Evolutionary conservation across 1,140 invertebrate genomes (phyloP).

Genomic region (Psix sp.): DNA sequence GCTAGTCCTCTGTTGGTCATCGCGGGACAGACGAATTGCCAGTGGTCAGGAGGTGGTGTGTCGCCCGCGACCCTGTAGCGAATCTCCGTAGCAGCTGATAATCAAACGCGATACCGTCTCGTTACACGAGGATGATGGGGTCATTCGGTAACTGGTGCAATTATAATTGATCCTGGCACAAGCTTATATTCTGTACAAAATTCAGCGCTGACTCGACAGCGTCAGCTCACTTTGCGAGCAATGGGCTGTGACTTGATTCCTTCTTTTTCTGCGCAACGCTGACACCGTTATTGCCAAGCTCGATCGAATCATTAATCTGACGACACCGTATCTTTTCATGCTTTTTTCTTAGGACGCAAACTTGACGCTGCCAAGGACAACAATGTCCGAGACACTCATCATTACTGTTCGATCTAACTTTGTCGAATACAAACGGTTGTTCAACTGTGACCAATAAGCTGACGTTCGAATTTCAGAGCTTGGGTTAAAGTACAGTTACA

Average conservation of each 20-base stretch:
- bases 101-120: slow-evolving; percentile 23
- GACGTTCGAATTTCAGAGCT: slow-evolving; percentile 17
- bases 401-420: too few relatives aligned
- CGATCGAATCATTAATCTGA: slow-evolving; percentile 18
- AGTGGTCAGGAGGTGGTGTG: slow-evolving; percentile 34
- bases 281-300: slow-evolving; percentile 52
- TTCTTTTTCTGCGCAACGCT: slow-evolving; percentile 58
- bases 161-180: slow-evolving; percentile 41
- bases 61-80: slow-evolving; percentile 16
- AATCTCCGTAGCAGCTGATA: slow-evolving; percentile 48
- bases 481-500: slow-evolving; percentile 41
- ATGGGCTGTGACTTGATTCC: slow-evolving; percentile 67
- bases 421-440: too few relatives aligned
- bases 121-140: slow-evolving; percentile 19
- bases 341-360: too few relatives aligned
- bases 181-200: slow-evolving; percentile 39
- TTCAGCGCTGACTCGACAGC: slow-evolving; percentile 44
- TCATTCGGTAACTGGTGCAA: slow-evolving; percentile 51
- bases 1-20: slow-evolving; percentile 54
- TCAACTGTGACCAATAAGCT: too few relatives aligned
- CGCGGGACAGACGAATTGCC: slow-evolving; percentile 48
- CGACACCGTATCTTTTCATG: not conserved
- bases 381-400: too few relatives aligned
- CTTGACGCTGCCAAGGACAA: too few relatives aligned
- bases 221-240: slow-evolving; percentile 61